Evolutionary conservation across 2,113 vertebrate species (phyloP).

Genomic region (Leuciscus idus): DNA sequence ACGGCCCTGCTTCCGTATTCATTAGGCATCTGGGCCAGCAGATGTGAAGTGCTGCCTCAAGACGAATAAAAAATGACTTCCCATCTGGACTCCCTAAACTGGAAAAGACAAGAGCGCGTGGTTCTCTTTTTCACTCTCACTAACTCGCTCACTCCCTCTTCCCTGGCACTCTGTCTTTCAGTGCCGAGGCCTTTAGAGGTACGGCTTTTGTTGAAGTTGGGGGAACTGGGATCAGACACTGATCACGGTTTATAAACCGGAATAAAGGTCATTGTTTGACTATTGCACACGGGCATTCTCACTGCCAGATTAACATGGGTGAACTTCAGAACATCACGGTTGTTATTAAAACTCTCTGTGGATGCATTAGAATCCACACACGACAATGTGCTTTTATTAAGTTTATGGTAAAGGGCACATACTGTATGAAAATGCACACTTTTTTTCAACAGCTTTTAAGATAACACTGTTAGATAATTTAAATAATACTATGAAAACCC

Average conservation of each 20-base stretch:
- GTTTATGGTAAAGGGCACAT: not conserved
- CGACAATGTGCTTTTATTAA: not conserved
- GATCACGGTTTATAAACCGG: constrained; percentile 39
- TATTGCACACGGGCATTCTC: constrained; percentile 10
- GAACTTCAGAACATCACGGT: constrained; percentile 19
- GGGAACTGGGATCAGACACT: constrained; percentile 26
- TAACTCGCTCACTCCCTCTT: constrained; percentile 46
- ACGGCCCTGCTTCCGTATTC: constrained; percentile 77
- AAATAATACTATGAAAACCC: constrained; percentile 7
- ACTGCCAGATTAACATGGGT: constrained; percentile 9
- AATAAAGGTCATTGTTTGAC: constrained; percentile 43
- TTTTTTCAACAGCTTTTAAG: not conserved
- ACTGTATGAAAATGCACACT: not conserved
- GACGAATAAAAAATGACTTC: constrained; percentile 82
- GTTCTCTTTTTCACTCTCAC: constrained; percentile 55
- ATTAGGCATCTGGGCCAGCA: constrained; percentile 83
- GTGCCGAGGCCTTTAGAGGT: constrained; percentile 36
- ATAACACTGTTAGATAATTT: constrained; percentile 15
- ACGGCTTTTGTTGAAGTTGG: constrained; percentile 31
- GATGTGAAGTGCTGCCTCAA: constrained; percentile 82
- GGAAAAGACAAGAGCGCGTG: constrained; percentile 74
- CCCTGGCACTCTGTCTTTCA: constrained; percentile 38
- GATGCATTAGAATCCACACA: constrained; percentile 8
- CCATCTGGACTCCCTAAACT: constrained; percentile 81
- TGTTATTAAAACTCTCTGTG: not conserved